A percentile compares a stretch with the other conserved stretches of the same genome.
These are phyloP conservation scores for Drosophila merina DNA, from an alignment of 2,888 invertebrate genomes.

Conservation along the genomic window DNA sequence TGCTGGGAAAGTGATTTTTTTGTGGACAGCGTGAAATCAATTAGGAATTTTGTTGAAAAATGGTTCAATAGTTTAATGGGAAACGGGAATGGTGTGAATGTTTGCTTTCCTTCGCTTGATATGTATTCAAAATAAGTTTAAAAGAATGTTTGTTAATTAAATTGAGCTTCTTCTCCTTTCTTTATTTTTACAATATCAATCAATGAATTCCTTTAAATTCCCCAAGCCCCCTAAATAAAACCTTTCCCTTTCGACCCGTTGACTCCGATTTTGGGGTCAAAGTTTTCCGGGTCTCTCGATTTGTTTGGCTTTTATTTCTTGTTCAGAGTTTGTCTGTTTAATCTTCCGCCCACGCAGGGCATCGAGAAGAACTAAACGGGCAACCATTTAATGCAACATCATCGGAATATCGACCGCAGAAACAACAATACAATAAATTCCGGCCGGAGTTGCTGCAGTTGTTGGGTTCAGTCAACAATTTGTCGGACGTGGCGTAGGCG, in stretches of 20 bases:
- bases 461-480: constrained; percentile 70
- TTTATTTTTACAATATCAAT: constrained; percentile 3
- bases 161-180: neutral
- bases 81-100: constrained; percentile 14
- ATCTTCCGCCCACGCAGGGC: constrained; percentile 54
- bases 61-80: constrained; percentile 27
- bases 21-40: constrained; percentile 31
- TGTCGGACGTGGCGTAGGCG: constrained; percentile 52
- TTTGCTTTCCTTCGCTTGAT: neutral
- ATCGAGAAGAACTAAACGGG: constrained; percentile 29
- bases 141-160: too few relatives aligned
- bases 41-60: constrained; percentile 11
- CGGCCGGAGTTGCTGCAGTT: constrained; percentile 67
- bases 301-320: constrained; percentile 31
- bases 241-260: constrained; percentile 72
- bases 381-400: constrained; percentile 71
- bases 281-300: constrained; percentile 53
- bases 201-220: constrained; percentile 21
- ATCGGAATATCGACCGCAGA: constrained; percentile 47
- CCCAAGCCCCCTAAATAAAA: constrained; percentile 29
- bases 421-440: constrained; percentile 56
- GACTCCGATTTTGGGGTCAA: constrained; percentile 63
- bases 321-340: constrained; percentile 28
- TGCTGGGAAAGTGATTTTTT: constrained; percentile 40
- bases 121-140: too few relatives aligned